Percentiles rank a stretch among this genome's conserved stretches.
These are phyloP conservation scores for Haliclystus octoradiatus DNA, from an alignment of 30 jellyfish, hydroid and myxozoan species.

Conservation along the genomic window DNA sequence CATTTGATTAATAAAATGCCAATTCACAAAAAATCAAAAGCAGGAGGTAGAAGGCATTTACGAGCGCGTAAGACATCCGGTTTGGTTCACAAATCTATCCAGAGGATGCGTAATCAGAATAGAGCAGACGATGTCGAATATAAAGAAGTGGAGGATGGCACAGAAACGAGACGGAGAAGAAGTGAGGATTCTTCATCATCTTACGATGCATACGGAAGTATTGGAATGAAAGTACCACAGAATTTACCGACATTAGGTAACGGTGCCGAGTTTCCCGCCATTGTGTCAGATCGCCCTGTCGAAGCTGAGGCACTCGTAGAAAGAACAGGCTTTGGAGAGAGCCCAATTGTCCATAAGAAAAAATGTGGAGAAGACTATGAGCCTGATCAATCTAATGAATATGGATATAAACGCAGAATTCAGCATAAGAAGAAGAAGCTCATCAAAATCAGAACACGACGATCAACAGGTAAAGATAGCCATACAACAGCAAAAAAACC, in stretches of 20 bases:
- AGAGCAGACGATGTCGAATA: not conserved
- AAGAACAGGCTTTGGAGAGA: not conserved
- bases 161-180: conserved; percentile 16
- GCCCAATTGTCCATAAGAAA: not conserved
- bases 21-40: not conserved
- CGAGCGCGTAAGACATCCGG: not conserved
- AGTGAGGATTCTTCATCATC: conserved; percentile 37
- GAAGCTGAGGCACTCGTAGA: not conserved
- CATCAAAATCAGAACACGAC: not conserved
- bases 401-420: not conserved
- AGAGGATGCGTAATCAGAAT: not conserved
- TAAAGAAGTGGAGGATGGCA: no score
- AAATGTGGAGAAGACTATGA: not conserved
- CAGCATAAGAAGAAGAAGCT: not conserved
- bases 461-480: not conserved
- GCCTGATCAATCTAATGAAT: not conserved
- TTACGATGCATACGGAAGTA: conserved; percentile 62
- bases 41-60: not conserved
- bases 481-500: not conserved
- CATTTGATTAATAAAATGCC: not conserved
- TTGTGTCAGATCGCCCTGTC: not conserved
- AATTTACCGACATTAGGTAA: conserved; percentile 11
- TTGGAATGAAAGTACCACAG: conserved; percentile 41
- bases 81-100: no score
- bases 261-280: not conserved